Conservation (phyloP, 2,797 vertebrate species). For the Aplochiton taeniatus region DNA sequence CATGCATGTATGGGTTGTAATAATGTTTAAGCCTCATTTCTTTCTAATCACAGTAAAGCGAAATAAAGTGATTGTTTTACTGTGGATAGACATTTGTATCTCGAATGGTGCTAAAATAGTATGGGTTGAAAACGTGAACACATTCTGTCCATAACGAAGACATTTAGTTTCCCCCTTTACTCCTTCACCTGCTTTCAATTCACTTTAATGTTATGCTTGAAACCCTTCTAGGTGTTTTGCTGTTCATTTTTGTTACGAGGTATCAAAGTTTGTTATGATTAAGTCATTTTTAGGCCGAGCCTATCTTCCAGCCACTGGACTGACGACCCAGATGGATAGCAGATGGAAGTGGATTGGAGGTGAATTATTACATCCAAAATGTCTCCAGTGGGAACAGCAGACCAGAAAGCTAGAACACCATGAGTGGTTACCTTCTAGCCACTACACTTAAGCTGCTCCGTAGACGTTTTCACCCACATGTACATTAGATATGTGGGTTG, state of each 20-base stretch:
- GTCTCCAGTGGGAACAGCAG: slow-evolving; percentile 1
- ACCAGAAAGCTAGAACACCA: background rate
- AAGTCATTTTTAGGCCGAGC: background rate
- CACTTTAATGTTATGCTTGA: background rate
- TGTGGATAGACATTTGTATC: too few relatives aligned
- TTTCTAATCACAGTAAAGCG: too few relatives aligned
- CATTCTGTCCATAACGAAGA: background rate
- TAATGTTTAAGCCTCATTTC: too few relatives aligned
- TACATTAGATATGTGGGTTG: background rate
- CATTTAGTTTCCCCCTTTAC: background rate
- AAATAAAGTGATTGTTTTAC: too few relatives aligned
- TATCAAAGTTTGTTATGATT: background rate
- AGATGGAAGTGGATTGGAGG: slow-evolving; percentile 52
- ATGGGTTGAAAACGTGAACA: too few relatives aligned
- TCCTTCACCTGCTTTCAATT: slow-evolving; percentile 1
- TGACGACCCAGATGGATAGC: slow-evolving; percentile 51
- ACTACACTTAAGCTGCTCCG: background rate
- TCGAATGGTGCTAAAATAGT: too few relatives aligned
- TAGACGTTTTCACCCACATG: background rate
- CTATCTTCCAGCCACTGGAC: background rate
- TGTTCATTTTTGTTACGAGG: too few relatives aligned
- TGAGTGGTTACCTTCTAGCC: background rate
- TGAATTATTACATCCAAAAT: slow-evolving; percentile 45
- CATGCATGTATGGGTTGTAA: too few relatives aligned
- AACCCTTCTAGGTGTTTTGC: background rate